Percentiles rank a stretch among this genome's conserved stretches.
These are phyloP conservation scores for Petrolisthes manimaculis DNA, from an alignment of 2,888 invertebrate species.

Conservation along the genomic window DNA sequence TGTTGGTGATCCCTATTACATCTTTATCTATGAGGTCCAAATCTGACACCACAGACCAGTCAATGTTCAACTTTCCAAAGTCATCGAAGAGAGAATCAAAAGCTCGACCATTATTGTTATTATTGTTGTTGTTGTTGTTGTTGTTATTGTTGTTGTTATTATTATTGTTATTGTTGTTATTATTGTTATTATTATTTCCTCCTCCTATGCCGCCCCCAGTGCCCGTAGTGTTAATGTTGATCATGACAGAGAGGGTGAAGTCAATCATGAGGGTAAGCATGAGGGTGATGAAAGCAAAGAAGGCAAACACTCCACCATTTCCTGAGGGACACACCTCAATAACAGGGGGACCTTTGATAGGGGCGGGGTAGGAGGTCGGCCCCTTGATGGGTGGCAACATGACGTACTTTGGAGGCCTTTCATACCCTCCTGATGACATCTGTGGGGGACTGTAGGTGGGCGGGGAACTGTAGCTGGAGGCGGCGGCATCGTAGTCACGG, in stretches of 20 bases:
- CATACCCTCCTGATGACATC: not conserved
- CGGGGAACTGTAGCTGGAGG: slow-evolving; percentile 20
- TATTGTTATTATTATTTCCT: not conserved
- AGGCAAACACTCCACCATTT: slow-evolving; percentile 50
- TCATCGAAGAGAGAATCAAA: slow-evolving; percentile 24
- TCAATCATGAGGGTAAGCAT: slow-evolving; percentile 56
- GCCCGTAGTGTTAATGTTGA: slow-evolving; percentile 50
- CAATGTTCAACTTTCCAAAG: slow-evolving; percentile 49
- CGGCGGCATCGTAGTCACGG: slow-evolving; percentile 8
- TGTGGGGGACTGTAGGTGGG: slow-evolving; percentile 24
- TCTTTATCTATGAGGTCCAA: slow-evolving; percentile 42
- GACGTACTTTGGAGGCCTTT: slow-evolving; percentile 28
- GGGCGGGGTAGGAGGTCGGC: slow-evolving; percentile 8
- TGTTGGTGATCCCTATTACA: not conserved
- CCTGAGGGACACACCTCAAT: slow-evolving; percentile 55
- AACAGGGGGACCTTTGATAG: slow-evolving; percentile 1
- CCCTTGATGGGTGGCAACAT: slow-evolving; percentile 23
- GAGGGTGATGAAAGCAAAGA: slow-evolving; percentile 60
- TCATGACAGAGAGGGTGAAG: slow-evolving; percentile 50
- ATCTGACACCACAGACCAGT: slow-evolving; percentile 42
- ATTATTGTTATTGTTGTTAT: slow-evolving; percentile 45
- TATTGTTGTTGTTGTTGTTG: slow-evolving; percentile 49
- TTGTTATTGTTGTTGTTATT: slow-evolving; percentile 48
- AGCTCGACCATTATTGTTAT: slow-evolving; percentile 38
- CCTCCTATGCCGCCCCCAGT: slow-evolving; percentile 17